These are phyloP conservation scores for Hermaeophaga mercurialis DNA, from an alignment of 2,888 invertebrate genomes.

Conservation along the genomic window DNA sequence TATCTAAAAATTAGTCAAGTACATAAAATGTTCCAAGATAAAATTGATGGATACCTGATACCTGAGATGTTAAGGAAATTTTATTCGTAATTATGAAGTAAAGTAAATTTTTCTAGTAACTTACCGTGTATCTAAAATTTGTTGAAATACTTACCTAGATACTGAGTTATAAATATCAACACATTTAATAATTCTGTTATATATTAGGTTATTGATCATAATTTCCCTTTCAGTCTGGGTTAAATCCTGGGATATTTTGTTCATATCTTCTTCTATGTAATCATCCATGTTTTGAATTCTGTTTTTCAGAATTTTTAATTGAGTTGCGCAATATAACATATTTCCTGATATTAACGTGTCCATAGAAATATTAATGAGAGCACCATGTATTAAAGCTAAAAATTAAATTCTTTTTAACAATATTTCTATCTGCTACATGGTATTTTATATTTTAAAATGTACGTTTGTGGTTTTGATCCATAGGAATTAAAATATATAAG, in stretches of 20 bases:
- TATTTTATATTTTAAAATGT: no score
- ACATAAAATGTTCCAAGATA: not conserved
- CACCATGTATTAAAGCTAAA: not conserved
- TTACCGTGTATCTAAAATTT: no score
- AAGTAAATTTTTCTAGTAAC: no score
- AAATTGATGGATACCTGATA: not conserved
- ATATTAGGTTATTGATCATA: not conserved
- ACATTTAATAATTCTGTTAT: not conserved
- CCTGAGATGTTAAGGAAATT: no score
- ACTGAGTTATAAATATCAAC: no score
- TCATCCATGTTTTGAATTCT: not conserved
- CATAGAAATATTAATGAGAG: not conserved
- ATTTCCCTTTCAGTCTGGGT: not conserved
- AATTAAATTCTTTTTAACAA: no score
- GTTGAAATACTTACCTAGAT: not conserved
- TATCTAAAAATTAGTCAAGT: slow-evolving; percentile 1
- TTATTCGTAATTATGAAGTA: no score
- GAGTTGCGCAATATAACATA: not conserved
- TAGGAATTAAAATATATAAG: no score
- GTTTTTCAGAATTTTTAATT: not conserved
- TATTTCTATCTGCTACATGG: no score
- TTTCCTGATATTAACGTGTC: not conserved
- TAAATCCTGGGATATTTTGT: not conserved
- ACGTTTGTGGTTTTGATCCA: no score
- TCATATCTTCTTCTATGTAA: not conserved